phyloP scores from a whole-genome alignment of 2,113 vertebrate species.

The Caracal caracal region DNA sequence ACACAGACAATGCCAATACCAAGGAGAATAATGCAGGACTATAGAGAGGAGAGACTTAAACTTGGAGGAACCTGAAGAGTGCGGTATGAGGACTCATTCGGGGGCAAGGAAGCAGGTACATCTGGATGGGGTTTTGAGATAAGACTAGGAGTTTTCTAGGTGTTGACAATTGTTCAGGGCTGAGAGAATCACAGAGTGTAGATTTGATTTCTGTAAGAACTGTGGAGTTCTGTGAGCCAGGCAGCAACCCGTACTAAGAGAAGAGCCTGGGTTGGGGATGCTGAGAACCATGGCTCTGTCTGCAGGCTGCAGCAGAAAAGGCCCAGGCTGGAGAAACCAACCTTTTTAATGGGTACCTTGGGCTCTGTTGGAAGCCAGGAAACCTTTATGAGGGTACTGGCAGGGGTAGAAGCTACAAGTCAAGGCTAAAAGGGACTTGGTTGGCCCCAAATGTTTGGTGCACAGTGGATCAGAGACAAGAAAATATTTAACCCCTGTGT shows the following conservation, averaged over 20 bases:
- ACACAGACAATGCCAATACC: background rate
- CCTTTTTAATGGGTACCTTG: background rate
- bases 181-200: background rate
- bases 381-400: background rate
- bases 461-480: background rate
- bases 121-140: slow-evolving; percentile 1
- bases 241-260: background rate
- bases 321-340: background rate
- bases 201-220: background rate
- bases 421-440: background rate
- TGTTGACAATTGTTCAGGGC: background rate
- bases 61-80: background rate
- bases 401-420: background rate
- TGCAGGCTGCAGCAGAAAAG: background rate
- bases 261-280: background rate
- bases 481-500: background rate
- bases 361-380: background rate
- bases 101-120: background rate
- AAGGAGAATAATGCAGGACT: background rate
- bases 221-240: background rate
- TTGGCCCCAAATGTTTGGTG: background rate
- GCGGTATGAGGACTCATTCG: background rate
- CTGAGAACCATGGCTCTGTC: background rate
- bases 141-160: background rate
- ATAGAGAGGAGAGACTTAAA: background rate